These are phyloP conservation scores for Apis mellifera DNA, from an alignment of 1,140 invertebrate genomes.

Conservation along the genomic window DNA sequence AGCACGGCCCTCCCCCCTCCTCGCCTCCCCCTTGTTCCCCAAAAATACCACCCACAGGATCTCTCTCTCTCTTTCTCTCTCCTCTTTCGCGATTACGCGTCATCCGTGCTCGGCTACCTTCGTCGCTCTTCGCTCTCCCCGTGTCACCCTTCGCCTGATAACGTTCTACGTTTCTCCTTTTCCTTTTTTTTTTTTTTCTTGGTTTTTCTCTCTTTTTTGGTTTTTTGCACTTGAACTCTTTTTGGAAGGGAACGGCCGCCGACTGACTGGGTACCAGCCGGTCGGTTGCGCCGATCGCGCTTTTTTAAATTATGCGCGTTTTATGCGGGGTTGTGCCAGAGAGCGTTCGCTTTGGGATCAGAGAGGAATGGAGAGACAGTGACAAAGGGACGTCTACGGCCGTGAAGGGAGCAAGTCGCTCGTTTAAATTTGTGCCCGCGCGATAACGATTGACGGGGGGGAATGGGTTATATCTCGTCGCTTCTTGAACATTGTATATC, in stretches of 20 bases:
- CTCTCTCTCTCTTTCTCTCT: constrained; percentile 5
- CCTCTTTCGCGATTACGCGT: constrained; percentile 42
- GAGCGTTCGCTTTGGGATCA: too few relatives aligned
- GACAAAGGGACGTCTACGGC: neutral
- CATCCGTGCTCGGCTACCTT: constrained; percentile 22
- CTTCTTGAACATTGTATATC: too few relatives aligned
- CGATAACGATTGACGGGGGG: neutral
- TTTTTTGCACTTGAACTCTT: neutral
- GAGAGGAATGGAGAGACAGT: neutral
- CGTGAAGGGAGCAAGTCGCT: neutral
- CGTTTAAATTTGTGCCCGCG: neutral
- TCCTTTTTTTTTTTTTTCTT: neutral
- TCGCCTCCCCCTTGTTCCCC: constrained; percentile 37
- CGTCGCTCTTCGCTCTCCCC: neutral
- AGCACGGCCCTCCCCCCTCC: neutral
- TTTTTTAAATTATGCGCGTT: constrained; percentile 36
- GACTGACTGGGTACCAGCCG: neutral
- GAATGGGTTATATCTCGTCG: too few relatives aligned
- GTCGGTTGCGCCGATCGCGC: neutral
- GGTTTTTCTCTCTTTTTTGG: neutral
- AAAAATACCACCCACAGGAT: constrained; percentile 62
- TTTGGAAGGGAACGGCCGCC: too few relatives aligned
- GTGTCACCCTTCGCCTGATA: constrained; percentile 17
- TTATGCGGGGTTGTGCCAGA: neutral
- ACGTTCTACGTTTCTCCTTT: neutral